Conservation (phyloP, 2,797 vertebrate genomes). For the Dryobates pubescens region DNA sequence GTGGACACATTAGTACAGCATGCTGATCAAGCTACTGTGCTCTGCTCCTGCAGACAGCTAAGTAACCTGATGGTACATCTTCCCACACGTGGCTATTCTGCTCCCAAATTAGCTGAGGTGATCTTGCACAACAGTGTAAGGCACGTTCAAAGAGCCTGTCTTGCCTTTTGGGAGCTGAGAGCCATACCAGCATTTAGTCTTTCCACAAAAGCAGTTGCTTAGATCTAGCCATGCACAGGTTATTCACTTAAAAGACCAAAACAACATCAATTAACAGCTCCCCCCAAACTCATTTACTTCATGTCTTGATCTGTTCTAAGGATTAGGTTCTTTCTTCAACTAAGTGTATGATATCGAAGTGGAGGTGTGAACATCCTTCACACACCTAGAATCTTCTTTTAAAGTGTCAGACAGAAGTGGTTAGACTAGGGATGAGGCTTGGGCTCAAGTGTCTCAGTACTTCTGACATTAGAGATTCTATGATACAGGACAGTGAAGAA, state of each 20-base stretch:
- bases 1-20: neutral
- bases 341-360: neutral
- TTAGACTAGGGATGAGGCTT: neutral
- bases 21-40: conserved; percentile 1
- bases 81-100: neutral
- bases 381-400: neutral
- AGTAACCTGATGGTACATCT: neutral
- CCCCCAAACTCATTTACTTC: neutral
- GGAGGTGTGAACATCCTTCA: neutral
- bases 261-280: conserved; percentile 13
- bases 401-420: neutral
- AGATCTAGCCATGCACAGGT: neutral
- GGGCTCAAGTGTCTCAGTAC: neutral
- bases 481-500: neutral
- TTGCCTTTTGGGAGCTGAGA: neutral
- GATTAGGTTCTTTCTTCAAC: neutral
- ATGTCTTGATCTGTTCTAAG: neutral
- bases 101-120: conserved; percentile 18
- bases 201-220: neutral
- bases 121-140: neutral
- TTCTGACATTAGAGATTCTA: neutral
- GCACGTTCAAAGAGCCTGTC: neutral
- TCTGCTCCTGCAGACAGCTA: conserved; percentile 2
- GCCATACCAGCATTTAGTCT: neutral
- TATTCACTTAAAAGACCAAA: neutral